Base-by-base conservation (phyloP, 2,797 vertebrate species). In the Carapus acus region DNA sequence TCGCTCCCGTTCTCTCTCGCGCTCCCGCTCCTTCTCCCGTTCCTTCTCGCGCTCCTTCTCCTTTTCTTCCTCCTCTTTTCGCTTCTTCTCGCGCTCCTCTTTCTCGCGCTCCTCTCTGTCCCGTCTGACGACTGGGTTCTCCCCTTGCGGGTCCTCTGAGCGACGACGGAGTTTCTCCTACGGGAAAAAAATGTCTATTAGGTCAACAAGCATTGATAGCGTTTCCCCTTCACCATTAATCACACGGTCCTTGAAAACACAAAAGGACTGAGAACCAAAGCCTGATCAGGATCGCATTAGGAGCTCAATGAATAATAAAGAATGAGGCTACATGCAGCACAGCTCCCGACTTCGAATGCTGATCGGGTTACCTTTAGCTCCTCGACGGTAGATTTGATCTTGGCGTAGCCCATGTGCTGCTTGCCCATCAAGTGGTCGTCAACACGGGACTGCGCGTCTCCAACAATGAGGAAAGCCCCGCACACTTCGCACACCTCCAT, bases 401-500 rank as follows among this genome's bases (percentile, higher is more conserved):
- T 99, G 75, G 96, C 96, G 33, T 99, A 99, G 72, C 96, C 96
- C 96, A 98, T 98, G 84, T 99, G 96, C 65, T 98, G 96, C 69
- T 99, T 99, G 65, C 96, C 96, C 96, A 99, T 99, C 76, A 99
- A 86, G 78, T 99, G 96, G 78, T 99, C 96, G 24, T 99, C 96
- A 69, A 99, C 96, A 43, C 96, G 83, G 67, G 96, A 98, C 80
- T 99, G 96, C 41, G 96, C 95, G 46, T 99, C 96, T 39, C 96
- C 96, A 43, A 99, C 96, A 36, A 98, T 99, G 74, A 99, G 90
- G 83, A 99, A 98, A 52, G 96, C 96, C 57, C 96, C 96, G 69
- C 96, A 99, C 31, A 99, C 96, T 86, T 99, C 96, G 65, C 96
- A 99, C 65, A 99, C 96, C 86, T 99, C 96, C 96, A 99, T 99